phyloP scores from a whole-genome alignment of 2,113 vertebrate genomes.

The Ariopsis seemanni region DNA sequence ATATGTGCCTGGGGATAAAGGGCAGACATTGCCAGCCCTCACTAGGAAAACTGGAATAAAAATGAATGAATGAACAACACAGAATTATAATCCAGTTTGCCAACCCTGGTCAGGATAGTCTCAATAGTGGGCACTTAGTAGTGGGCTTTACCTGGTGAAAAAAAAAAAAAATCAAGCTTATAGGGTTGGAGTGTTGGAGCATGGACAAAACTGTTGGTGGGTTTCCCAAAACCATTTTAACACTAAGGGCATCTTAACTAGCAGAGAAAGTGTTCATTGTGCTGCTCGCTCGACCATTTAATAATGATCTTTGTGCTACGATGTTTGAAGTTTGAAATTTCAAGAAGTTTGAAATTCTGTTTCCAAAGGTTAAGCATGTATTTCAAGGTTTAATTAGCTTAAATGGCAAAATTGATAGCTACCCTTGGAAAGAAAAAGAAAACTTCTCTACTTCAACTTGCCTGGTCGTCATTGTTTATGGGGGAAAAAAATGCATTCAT shows the following conservation, averaged over 20 bases:
- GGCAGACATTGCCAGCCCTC: neutral
- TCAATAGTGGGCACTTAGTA: neutral
- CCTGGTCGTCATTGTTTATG: conserved; percentile 7
- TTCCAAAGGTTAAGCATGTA: neutral
- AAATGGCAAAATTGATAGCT: neutral
- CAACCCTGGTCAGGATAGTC: no score
- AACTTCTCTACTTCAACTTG: neutral
- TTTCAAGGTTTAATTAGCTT: neutral
- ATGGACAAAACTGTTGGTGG: neutral
- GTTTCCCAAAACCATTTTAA: no score
- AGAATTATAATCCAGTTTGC: neutral
- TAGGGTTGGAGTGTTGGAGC: neutral
- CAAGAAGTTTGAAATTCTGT: neutral
- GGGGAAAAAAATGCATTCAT: conserved; percentile 2
- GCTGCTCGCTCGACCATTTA: no score
- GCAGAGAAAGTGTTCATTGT: no score
- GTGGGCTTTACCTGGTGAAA: neutral
- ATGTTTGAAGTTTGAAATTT: neutral
- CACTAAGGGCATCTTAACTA: no score
- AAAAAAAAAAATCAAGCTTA: neutral
- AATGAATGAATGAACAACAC: neutral
- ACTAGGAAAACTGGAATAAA: neutral
- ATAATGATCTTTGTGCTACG: no score
- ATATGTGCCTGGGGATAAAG: neutral
- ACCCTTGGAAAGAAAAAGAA: neutral